phyloP scores from a whole-genome alignment of 1,140 invertebrate genomes.

The Venustaconcha ellipsiformis region DNA sequence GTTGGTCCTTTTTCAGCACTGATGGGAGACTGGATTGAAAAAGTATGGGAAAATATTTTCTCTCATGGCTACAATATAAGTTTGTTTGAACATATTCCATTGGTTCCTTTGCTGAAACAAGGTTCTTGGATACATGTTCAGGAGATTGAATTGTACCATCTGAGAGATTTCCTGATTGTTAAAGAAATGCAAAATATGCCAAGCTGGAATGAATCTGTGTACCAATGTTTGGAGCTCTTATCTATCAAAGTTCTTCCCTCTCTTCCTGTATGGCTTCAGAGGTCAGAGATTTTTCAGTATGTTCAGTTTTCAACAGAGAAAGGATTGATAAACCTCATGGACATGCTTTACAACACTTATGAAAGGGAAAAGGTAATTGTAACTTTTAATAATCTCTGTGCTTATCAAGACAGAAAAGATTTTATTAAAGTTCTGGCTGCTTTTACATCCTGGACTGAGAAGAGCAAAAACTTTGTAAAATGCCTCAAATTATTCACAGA shows the following conservation, averaged over 20 bases:
- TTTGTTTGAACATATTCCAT: neutral
- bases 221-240: neutral
- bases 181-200: neutral
- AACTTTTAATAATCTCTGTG: neutral
- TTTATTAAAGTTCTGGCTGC: neutral
- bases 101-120: neutral
- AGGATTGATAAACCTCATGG: neutral
- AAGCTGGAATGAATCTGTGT: neutral
- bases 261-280: slow-evolving; percentile 6
- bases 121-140: neutral
- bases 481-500: no score
- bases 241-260: neutral
- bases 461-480: no score
- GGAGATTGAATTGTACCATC: neutral
- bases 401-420: neutral
- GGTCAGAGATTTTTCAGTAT: neutral
- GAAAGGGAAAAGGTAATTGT: neutral
- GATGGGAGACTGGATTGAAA: neutral
- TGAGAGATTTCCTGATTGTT: neutral
- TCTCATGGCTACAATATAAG: neutral
- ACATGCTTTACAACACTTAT: neutral
- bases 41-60: slow-evolving; percentile 5
- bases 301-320: neutral
- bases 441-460: no score
- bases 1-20: neutral